A percentile compares a stretch with the other conserved stretches of the same genome.
phyloP scores from a whole-genome alignment of 1,140 invertebrate genomes.

The Cepaea nemoralis region DNA sequence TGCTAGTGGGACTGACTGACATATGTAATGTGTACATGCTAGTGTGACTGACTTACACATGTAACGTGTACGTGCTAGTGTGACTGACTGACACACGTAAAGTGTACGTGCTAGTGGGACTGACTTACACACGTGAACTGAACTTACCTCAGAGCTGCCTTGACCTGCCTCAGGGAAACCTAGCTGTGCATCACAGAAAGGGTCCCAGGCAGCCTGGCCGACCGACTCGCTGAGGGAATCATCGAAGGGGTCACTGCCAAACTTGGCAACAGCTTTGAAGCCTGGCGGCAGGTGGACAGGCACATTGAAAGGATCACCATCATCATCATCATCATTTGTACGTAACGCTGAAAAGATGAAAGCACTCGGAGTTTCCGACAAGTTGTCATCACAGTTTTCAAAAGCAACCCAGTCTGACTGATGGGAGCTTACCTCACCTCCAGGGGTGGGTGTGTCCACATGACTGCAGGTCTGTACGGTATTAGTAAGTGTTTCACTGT shows the following conservation, averaged over 20 bases:
- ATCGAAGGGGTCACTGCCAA: constrained; percentile 35
- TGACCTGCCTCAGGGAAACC: neutral
- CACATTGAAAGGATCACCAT: constrained; percentile 37
- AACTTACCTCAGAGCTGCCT: neutral
- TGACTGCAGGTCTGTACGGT: constrained; percentile 1
- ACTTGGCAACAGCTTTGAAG: constrained; percentile 32
- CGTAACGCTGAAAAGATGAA: neutral
- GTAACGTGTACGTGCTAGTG: no score
- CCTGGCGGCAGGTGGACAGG: constrained; percentile 31
- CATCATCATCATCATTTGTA: neutral
- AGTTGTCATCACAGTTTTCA: neutral
- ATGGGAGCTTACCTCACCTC: neutral
- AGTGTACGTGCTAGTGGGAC: no score
- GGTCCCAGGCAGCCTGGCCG: constrained; percentile 7
- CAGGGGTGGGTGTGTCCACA: neutral
- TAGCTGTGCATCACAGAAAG: constrained; percentile 11
- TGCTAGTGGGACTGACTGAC: no score
- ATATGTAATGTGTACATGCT: no score
- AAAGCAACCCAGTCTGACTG: constrained; percentile 2
- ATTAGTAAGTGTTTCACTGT: neutral
- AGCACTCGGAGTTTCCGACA: neutral
- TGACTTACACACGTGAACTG: no score
- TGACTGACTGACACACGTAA: no score
- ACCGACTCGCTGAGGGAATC: neutral
- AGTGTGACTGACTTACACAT: no score